Conservation (phyloP, 2,113 vertebrate species). For the Neotragus moschatus region DNA sequence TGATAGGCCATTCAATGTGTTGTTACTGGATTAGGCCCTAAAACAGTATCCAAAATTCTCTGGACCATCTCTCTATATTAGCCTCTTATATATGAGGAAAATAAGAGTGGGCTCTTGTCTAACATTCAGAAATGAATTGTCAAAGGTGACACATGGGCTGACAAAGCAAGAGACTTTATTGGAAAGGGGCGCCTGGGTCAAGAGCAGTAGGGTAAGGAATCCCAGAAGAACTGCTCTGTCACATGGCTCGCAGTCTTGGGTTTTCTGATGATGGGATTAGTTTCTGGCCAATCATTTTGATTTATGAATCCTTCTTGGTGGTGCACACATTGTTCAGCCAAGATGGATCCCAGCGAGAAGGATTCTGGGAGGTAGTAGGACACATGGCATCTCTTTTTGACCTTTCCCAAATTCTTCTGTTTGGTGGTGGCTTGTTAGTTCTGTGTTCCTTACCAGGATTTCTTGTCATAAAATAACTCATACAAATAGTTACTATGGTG, state of each 20-base stretch:
- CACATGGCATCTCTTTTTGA: neutral
- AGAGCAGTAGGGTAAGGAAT: neutral
- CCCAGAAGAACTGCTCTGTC: neutral
- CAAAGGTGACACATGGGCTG: neutral
- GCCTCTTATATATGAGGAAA: neutral
- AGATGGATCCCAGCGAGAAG: neutral
- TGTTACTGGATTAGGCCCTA: neutral
- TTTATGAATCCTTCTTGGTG: neutral
- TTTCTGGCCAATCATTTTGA: neutral
- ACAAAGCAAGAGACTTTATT: neutral
- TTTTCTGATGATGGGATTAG: neutral
- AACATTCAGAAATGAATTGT: neutral
- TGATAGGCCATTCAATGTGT: neutral
- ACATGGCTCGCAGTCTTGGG: neutral
- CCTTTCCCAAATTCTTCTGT: neutral
- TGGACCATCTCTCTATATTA: neutral
- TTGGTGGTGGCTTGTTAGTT: neutral
- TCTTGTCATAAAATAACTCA: neutral
- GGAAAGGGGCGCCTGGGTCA: accelerated
- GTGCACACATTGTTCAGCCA: neutral
- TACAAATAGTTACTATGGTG: neutral
- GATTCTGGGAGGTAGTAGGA: neutral
- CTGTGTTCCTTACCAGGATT: neutral
- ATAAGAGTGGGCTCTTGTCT: neutral
- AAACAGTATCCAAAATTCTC: neutral